phyloP scores from a whole-genome alignment of 2,888 invertebrate species.

The Helobdella robusta region DNA sequence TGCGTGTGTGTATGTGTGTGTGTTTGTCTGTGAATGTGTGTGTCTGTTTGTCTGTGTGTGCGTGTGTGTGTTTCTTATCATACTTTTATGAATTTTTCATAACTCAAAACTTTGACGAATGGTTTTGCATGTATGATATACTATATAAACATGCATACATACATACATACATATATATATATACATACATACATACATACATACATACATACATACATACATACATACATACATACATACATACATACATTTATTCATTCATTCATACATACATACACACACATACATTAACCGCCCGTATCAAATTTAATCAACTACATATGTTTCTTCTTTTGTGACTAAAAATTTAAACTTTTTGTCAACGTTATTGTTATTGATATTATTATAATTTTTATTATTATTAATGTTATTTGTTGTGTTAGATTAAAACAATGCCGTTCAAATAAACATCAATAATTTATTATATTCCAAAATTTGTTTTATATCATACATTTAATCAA shows the following conservation, averaged over 20 bases:
- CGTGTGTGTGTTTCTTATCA: background rate
- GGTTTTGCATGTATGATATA: too few species aligned
- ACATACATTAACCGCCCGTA: too few species aligned
- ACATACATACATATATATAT: background rate
- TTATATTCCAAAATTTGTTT: background rate
- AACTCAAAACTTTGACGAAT: too few species aligned
- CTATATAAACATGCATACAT: too few species aligned
- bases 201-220: too few species aligned
- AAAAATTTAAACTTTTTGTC: too few species aligned
- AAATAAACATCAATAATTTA: background rate
- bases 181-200: background rate
- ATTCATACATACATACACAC: too few species aligned
- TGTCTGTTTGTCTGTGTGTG: slow-evolving; percentile 10
- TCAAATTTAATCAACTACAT: too few species aligned
- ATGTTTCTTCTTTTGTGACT: too few species aligned
- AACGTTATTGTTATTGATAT: background rate
- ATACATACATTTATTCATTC: too few species aligned
- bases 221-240: too few species aligned
- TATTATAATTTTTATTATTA: background rate
- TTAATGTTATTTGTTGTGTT: background rate
- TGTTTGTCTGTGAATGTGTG: slow-evolving; percentile 11
- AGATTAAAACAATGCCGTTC: background rate
- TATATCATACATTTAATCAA: background rate
- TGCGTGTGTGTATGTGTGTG: slow-evolving; percentile 13
- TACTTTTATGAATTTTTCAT: background rate